A percentile compares a stretch with the other conserved stretches of the same genome.
phyloP scores from a whole-genome alignment of 2,113 vertebrate genomes.

The Notothenia rossii region DNA sequence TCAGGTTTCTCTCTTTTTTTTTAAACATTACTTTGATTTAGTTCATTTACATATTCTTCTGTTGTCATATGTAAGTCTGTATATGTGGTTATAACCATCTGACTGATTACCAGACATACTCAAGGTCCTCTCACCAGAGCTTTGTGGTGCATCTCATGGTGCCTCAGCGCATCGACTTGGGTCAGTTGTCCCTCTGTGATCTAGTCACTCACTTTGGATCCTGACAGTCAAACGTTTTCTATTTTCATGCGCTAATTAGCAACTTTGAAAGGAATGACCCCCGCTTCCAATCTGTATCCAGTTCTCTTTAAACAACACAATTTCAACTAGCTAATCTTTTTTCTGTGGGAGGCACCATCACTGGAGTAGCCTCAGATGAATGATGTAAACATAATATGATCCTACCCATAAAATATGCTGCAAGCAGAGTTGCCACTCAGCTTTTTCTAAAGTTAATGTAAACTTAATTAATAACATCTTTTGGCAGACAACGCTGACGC shows the following conservation, averaged over 20 bases:
- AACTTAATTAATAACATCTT: too few species aligned
- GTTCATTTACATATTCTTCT: background rate
- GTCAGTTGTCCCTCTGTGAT: background rate
- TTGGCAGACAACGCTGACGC: too few species aligned
- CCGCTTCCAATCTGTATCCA: too few species aligned
- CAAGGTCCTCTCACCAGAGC: background rate
- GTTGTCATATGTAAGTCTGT: background rate
- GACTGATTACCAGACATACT: background rate
- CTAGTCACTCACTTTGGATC: too few species aligned
- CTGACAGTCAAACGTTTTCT: too few species aligned
- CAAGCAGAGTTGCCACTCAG: too few species aligned
- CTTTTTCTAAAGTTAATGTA: too few species aligned
- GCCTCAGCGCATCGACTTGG: background rate
- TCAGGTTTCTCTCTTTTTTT: background rate
- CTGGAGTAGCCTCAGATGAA: background rate
- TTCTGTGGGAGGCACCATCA: background rate
- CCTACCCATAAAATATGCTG: background rate
- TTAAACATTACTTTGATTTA: background rate
- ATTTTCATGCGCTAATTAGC: too few species aligned
- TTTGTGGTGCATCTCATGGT: background rate
- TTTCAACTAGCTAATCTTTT: background rate
- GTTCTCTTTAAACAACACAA: too few species aligned
- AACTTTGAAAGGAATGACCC: too few species aligned
- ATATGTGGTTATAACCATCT: background rate
- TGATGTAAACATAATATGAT: background rate